A percentile compares a stretch with the other conserved stretches of the same genome.
Conservation (phyloP, 2,888 invertebrate species). For the Plebejus argus region DNA sequence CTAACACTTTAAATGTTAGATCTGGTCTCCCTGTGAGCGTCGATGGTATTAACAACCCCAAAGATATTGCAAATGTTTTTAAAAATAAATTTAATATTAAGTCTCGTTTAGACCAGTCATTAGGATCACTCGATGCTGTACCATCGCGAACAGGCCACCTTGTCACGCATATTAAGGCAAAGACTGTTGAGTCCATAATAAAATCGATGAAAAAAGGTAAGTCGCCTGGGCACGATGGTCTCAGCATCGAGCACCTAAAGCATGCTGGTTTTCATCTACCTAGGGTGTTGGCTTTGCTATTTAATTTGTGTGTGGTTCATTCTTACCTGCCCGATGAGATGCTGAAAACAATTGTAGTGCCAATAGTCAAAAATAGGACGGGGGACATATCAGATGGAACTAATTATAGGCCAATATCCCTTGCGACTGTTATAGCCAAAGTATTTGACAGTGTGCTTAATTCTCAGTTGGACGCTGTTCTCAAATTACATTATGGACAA, state of each 20-base stretch:
- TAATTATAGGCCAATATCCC: constrained; percentile 30
- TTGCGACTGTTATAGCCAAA: constrained; percentile 32
- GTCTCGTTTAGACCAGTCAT: not conserved
- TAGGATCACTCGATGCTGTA: not conserved
- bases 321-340: not conserved
- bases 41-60: not conserved
- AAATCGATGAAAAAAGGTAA: not conserved
- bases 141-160: not conserved
- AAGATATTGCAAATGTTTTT: not conserved
- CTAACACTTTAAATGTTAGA: not conserved
- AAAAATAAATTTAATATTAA: not conserved
- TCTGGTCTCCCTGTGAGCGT: not conserved
- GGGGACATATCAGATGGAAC: not conserved
- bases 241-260: not conserved
- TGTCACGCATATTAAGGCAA: too few relatives aligned
- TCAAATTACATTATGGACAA: not conserved
- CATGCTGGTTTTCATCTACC: not conserved
- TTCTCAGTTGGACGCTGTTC: not conserved
- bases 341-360: constrained; percentile 34
- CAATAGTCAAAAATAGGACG: constrained; percentile 36
- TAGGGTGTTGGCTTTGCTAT: not conserved
- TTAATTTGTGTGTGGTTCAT: not conserved
- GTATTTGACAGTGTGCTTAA: constrained; percentile 35
- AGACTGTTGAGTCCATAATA: not conserved
- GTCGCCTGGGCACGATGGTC: not conserved